Evolutionary conservation across 1,140 invertebrate genomes (phyloP).

Genomic region (Spodoptera frugiperda): DNA sequence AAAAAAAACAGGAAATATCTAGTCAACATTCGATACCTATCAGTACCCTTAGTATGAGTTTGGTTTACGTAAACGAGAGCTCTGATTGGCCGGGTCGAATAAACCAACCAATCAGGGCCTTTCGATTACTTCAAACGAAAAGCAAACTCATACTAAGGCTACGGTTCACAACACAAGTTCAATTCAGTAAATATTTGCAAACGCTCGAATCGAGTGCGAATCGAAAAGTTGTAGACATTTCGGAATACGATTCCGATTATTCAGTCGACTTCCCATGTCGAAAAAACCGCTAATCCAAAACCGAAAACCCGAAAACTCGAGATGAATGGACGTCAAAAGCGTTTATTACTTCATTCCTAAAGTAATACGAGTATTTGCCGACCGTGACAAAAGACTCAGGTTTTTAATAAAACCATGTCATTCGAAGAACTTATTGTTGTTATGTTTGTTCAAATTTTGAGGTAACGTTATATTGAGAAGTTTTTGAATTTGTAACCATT

Average conservation of each 20-base stretch:
- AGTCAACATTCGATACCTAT: too few species aligned
- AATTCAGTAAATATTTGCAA: too few species aligned
- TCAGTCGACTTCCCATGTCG: constrained; percentile 41
- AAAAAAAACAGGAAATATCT: too few species aligned
- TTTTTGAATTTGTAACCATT: not conserved
- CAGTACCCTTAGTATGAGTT: too few species aligned
- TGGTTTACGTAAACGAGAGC: too few species aligned
- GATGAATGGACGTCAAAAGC: constrained; percentile 57
- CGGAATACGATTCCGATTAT: not conserved
- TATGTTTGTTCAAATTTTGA: constrained; percentile 9
- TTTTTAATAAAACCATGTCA: constrained; percentile 28
- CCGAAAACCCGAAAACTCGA: constrained; percentile 5
- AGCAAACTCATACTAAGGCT: too few species aligned
- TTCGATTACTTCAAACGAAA: too few species aligned
- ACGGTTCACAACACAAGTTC: too few species aligned
- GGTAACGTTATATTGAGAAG: constrained; percentile 9
- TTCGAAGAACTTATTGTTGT: constrained; percentile 23
- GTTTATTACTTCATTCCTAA: constrained; percentile 66
- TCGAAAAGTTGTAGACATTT: too few species aligned
- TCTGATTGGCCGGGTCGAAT: too few species aligned
- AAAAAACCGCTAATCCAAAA: constrained; percentile 7
- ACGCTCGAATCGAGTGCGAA: too few species aligned
- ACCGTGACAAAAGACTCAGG: not conserved
- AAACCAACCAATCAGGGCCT: too few species aligned
- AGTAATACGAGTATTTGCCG: constrained; percentile 65